Evolutionary conservation across 2,113 vertebrate species (phyloP), one percentile per base, ranked within the genome.

Genomic region (Spermophilus dauricus): DNA sequence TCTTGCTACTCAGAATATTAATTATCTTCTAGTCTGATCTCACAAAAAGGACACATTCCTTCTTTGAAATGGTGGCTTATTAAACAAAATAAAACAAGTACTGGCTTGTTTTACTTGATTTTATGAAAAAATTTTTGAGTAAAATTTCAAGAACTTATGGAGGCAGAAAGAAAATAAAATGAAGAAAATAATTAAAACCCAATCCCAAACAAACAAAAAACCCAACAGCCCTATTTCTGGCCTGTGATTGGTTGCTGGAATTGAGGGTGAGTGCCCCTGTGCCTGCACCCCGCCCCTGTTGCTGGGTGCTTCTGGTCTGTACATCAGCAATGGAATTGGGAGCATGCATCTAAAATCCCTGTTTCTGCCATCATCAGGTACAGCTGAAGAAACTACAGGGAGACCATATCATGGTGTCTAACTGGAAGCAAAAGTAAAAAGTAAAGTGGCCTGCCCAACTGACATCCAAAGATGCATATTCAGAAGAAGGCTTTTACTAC

Each of bases 61-160:
- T 82, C 78, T 61, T 75, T 56, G 73, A 65, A 42, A 14, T 14
- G 18, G 28, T 56, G 58, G 48, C 20, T 91, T 94, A 11, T 70
- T 63, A 87, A 78, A 82, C 12, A 48, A 94, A 70, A 76, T n/a
- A 81, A 61, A 70, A 37, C 42, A 75, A 56, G 70, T 61, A 80
- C 28, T 87, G 45, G 65, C 32, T 30, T 84, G 58, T 56, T 56
- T 56, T 56, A 56, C 53, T 17, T 56, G 56, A 56, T 56, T 0
- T 80, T 84, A 86, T 42, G 11, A 88, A 93, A 63, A 13, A 63
- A 13, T 37, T n/a, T n/a, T n/a, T 83, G 45, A 1, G 53, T 86
- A 16, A 91, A 84, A 95, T 75, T 80, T 91, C 51, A 73, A 82
- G 12, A 72, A 90, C 34, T 69, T 92, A 87, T 75, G 78, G 22